Conservation (phyloP, 1,140 invertebrate genomes). For the Grapholita molesta region DNA sequence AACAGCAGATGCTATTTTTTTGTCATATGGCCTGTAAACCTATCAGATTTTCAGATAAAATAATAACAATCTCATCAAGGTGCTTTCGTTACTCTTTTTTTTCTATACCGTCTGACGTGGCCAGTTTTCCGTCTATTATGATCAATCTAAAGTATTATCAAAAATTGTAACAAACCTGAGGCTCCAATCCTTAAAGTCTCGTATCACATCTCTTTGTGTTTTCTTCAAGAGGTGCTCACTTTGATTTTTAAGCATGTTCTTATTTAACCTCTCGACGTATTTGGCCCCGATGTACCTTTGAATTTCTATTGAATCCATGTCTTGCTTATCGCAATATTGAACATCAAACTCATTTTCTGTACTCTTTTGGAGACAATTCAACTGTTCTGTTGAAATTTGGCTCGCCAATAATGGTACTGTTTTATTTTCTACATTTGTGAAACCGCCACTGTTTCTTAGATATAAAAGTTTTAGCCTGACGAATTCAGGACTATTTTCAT, state of each 20-base stretch:
- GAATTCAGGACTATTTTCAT: conserved; percentile 35
- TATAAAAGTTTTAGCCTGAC: conserved; percentile 52
- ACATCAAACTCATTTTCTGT: conserved; percentile 42
- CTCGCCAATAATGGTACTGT: conserved; percentile 48
- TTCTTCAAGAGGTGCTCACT: conserved; percentile 52
- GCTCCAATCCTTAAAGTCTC: conserved; percentile 49
- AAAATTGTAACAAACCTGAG: conserved; percentile 42
- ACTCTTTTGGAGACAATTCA: conserved; percentile 45
- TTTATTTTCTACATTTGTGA: conserved; percentile 47
- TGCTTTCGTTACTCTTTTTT: too few species aligned
- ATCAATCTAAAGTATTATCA: too few species aligned
- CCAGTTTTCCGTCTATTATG: too few species aligned
- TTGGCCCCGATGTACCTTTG: conserved; percentile 60
- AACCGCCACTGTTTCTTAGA: conserved; percentile 50
- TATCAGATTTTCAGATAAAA: too few species aligned
- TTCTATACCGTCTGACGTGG: too few species aligned
- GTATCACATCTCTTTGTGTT: conserved; percentile 62
- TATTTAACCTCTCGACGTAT: conserved; percentile 59
- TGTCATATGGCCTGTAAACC: too few species aligned
- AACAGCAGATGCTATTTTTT: too few species aligned
- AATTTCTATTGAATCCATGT: conserved; percentile 56
- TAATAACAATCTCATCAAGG: too few species aligned
- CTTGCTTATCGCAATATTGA: conserved; percentile 41
- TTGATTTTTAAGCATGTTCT: conserved; percentile 48
- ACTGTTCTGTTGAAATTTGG: conserved; percentile 63